Evolutionary conservation across 2,888 invertebrate genomes (phyloP), one percentile per base, ranked within the genome.

Genomic region (Thyatira batis): DNA sequence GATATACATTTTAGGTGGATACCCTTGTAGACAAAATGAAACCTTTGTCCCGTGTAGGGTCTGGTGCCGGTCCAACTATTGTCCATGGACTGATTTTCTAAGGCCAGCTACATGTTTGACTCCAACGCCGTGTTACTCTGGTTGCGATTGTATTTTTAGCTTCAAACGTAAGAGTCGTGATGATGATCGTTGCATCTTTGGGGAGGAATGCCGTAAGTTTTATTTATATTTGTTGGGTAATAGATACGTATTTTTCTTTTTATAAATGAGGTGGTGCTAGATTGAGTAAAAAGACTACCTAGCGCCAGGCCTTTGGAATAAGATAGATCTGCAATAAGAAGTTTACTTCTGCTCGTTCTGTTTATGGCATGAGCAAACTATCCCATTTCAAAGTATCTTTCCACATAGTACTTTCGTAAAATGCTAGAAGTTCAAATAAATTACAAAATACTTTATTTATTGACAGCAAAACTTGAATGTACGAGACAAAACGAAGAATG

Each of bases 11-110:
- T 3, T 3, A 11, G 30, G 11, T 11, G 30, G 30, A 30, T 30
- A 30, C 11, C 30, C 30, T n/a, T 30, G 30, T n/a, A 30, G 30
- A 30, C 30, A 30, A 9, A 85, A 84, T 50, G 70, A 74, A 55
- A 76, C 69, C 6, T 82, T 76, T 44, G 71, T 71, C 0, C 54
- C 39, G 1, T 84, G 85, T 52, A 63, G 63, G n/a, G 58, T 43
- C 8, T 55, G 46, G 3, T 84, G 85, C 27, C 77, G 77, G 0
- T 66, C 60, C 0, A 61, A 70, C 51, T 67, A 70, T 33, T 85
- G 85, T 33, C 82, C 84, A 9, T 30, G 11, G 11, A 11, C 10
- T 9, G 30, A 30, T 30, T 30, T 11, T n/a, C 1, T 30, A 30
- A 30, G 11, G n/a, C 30, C 30, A 30, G 2, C 30, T 3, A 3